Evolutionary conservation across 2,888 invertebrate genomes (phyloP), one percentile per base, ranked within the genome.

Genomic region (Nasonovia ribisnigri): DNA sequence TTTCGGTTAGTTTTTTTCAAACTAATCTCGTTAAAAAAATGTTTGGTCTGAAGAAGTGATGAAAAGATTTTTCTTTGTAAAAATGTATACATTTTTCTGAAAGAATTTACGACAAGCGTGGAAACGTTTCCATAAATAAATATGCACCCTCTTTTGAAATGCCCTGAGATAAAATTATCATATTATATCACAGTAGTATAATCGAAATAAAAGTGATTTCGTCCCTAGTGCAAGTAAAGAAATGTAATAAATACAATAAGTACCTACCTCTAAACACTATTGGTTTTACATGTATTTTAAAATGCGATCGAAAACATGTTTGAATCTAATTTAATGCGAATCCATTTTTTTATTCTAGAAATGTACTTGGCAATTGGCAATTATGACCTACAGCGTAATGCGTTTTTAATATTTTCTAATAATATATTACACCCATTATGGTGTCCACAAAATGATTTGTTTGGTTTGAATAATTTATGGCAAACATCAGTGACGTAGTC

Each of bases 401-500:
- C 4, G 43, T 46, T 77, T 51, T 84, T 77, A 77, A 51, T 29
- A 42, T 91, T 91, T 90, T 51, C 42, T 48, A 51, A 51, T 36
- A 67, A 67, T 67, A 48, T 48, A 77, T 67, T 77, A 67, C n/a
- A 36, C n/a, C 46, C 16, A 77, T 90, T 77, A 90, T 5, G 36
- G 48, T 48, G 90, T 77, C 90, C 48, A 48, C 36, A 48, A 48
- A 42, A 67, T 91, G 84, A 91, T 91, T 84, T 42, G 16, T 91
- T 77, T 42, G 48, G 51, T 91, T 51, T 51, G 29, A 84, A 91
- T 91, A 84, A 91, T 91, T 91, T 91, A 91, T 84, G 90, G 43
- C 29, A 57, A 89, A 60, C 60, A 46, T 43, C 43, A 24, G 20
- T 60, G 43, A 26, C 57, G 48, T 26, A 57, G 26, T 86, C 67